Percentiles rank a stretch among this genome's conserved stretches.
phyloP scores from a whole-genome alignment of 2,113 vertebrate species.

The Clarias batrachus region DNA sequence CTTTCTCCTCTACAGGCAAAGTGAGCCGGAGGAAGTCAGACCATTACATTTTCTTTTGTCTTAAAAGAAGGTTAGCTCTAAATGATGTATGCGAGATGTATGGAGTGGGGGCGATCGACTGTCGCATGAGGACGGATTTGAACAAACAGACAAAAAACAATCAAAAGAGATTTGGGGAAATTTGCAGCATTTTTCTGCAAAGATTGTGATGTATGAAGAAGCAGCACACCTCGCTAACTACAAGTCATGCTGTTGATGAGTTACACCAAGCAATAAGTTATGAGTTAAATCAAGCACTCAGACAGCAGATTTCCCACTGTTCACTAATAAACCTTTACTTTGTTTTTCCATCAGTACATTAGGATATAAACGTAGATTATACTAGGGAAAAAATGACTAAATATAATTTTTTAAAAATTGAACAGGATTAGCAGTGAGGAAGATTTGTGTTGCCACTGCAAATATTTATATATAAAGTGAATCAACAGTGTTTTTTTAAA shows the following conservation, averaged over 20 bases:
- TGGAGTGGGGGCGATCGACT: neutral
- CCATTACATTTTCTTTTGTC: neutral
- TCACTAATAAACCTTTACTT: neutral
- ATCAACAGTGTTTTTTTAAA: neutral
- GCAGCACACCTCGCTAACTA: neutral
- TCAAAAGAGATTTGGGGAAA: neutral
- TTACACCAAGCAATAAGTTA: neutral
- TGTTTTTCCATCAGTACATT: neutral
- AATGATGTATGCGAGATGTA: neutral
- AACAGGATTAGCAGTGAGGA: neutral
- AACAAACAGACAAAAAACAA: neutral
- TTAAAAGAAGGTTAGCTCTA: neutral
- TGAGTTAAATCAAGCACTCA: neutral
- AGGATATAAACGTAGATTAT: neutral
- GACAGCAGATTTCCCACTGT: neutral
- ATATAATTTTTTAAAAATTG: neutral
- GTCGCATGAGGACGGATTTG: neutral
- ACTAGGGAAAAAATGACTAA: neutral
- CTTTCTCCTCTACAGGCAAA: conserved; percentile 31
- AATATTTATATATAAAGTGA: too few species aligned
- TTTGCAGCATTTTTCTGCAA: neutral
- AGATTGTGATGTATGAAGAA: neutral
- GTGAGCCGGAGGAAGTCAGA: conserved; percentile 33
- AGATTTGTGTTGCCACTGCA: neutral
- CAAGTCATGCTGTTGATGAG: neutral